Evolutionary conservation across 2,888 invertebrate species (phyloP), one percentile per base, ranked within the genome.

Genomic region (Leucophenga maculata): DNA sequence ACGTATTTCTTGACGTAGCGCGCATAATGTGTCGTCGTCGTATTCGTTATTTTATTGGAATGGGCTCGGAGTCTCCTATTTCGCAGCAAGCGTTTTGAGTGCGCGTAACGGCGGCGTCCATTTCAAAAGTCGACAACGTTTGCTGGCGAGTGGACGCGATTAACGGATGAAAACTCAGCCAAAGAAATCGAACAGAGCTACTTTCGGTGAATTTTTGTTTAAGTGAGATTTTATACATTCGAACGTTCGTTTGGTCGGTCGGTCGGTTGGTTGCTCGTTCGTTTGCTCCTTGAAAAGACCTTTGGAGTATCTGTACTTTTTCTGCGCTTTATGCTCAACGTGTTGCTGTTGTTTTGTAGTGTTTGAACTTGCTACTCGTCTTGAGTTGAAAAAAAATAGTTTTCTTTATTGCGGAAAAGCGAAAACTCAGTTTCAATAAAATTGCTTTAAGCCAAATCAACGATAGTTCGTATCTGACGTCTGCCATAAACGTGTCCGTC

Each of bases 81-180:
- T 39, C 39, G 39, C 11, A 39, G 3, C 39, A 74, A 71, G 50
- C 75, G 69, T 65, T 39, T 66, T 60, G 50, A 46, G n/a, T n/a
- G 14, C 50, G 31, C 54, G 39, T 50, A 67, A 64, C 69, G 73
- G 74, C 76, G 78, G 84, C 86, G 85, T 86, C 82, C 83, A 84
- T 85, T 86, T 86, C 82, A 87, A 86, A 86, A 87, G 85, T 83
- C 83, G 85, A 82, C 85, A 85, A 83, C 85, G 81, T 85, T 86
- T 86, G 85, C 85, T 86, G 81, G 85, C 83, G 87, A 86, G 81
- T 85, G 86, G 87, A 87, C 85, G 87, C 83, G 82, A 83, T 85
- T 86, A 83, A 79, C 86, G 86, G 85, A 84, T 79, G 78, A 83
- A 72, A 64, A 31, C 48, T 55, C 44, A 26, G 4, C 26, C 4